phyloP scores from a whole-genome alignment of 2,113 vertebrate species.

The Mus pahari region DNA sequence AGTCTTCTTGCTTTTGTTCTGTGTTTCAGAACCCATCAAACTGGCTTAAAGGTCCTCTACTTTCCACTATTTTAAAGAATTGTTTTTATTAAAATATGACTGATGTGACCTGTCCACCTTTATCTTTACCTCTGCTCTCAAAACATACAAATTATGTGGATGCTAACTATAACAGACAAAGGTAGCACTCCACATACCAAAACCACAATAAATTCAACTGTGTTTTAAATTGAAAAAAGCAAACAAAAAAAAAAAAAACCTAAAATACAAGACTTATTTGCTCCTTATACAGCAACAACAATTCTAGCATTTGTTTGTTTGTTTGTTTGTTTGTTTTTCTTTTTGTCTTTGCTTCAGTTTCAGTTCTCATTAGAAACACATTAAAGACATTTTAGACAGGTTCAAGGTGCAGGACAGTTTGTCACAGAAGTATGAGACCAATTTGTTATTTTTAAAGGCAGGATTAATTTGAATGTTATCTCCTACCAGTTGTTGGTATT shows the following conservation, averaged over 20 bases:
- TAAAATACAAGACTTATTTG: background rate
- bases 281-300: background rate
- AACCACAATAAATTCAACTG: background rate
- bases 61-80: background rate
- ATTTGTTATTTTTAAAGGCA: conserved; percentile 43
- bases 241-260: background rate
- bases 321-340: background rate
- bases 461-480: background rate
- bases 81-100: background rate
- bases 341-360: background rate
- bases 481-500: background rate
- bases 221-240: background rate
- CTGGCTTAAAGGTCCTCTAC: background rate
- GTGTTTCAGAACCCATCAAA: background rate
- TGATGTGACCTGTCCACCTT: background rate
- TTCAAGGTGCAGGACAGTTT: conserved; percentile 28
- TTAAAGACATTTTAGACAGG: background rate
- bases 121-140: background rate
- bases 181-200: background rate
- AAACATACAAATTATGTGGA: background rate
- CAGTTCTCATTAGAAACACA: background rate
- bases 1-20: background rate
- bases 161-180: background rate
- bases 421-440: background rate
- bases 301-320: background rate